Base-by-base conservation (phyloP, 2,113 vertebrate species). In the Seriola aureovittata region DNA sequence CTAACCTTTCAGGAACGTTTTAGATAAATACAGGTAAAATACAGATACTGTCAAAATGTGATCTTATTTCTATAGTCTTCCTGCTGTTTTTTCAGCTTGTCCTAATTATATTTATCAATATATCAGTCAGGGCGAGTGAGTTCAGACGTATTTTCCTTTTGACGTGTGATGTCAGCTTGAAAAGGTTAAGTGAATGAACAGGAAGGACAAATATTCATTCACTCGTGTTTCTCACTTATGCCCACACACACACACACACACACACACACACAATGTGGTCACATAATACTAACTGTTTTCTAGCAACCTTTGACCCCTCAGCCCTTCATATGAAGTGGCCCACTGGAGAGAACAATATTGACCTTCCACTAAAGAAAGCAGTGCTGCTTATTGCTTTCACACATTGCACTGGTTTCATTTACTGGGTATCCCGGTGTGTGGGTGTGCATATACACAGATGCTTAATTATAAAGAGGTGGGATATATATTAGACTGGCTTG, bases 311-410 rank as follows among this genome's bases (percentile, higher is more conserved):
- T 90, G 75, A 52, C 86, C 85, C 23, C 44, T 71, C 52, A 19
- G 69, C 62, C 48, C 78, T 71, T 48, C 55, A 63, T 62, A 76
- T 72, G 59, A 87, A 88, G 71, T 75, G 78, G 77, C 75, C 70
- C 69, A 46, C 13, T 59, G 48, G 3, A 72, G 58, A 78, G 80
- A 89, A 93, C 88, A 93, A 93, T 93, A 93, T 94, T 94, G 90
- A 92, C 90, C 86, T 83, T 89, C 46, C 48, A 29, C 85, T 77
- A 88, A 92, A 87, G 85, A 89, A 92, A 92, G 81, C 88, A 85
- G 40, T 36, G 77, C 1, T n/a, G 46, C 80, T 93, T 90, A 91
- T 94, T 85, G 77, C 86, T 70, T 81, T 79, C 69, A 87, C 40
- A 68, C 23, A 17, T 66, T 64, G 36, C 29, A 63, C 67, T 62